Base-by-base conservation (phyloP, 2,797 vertebrate genomes). In the Anguilla obscura region DNA sequence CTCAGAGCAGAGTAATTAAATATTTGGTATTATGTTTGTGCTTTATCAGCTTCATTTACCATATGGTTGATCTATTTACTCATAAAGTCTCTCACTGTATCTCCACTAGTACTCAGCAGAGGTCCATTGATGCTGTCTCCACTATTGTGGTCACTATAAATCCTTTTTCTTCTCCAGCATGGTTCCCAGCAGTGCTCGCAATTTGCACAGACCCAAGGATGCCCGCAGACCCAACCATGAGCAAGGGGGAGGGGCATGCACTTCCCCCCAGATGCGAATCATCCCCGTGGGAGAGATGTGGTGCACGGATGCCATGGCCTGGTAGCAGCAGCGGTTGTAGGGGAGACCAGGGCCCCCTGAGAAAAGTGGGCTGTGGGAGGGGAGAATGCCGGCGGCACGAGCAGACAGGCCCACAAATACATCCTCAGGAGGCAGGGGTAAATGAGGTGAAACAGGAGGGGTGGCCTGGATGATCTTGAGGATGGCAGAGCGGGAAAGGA, bases 361-460 rank as follows among this genome's bases (percentile, higher is more conserved):
- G 90, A 98, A 95, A 40, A 94, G 95, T 0, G 96, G 92, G 63
- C 95, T 94, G 86, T 98, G 97, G 0, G 93, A 95, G 2, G 97
- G 97, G n/a, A 92, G 24, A 21, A 98, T 92, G 3, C 97, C 97
- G 0, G 96, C 96, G 0, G 90, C 60, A 1, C 92, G 93, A 0
- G 97, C 97, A 4, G 96, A 97, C 27, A 97, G 89, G 0, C 97
- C 98, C 0, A 98, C 93, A 87, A 97, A 98, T 33, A 96, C 96
- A 3, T 98, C 98, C 92, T 98, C 98, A 0, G 97, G 93, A 0
- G 96, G 95, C 27, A 97, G 91, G 1, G 91, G 94, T 89, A 95
- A 90, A 86, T 92, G 95, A 86, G 92, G 87, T 84, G 88, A 89
- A 30, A 90, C 93, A 54, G 90, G 94, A 10, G 89, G 91, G 0